Conservation (phyloP, 2,113 vertebrate species). For the Clarias magur region DNA sequence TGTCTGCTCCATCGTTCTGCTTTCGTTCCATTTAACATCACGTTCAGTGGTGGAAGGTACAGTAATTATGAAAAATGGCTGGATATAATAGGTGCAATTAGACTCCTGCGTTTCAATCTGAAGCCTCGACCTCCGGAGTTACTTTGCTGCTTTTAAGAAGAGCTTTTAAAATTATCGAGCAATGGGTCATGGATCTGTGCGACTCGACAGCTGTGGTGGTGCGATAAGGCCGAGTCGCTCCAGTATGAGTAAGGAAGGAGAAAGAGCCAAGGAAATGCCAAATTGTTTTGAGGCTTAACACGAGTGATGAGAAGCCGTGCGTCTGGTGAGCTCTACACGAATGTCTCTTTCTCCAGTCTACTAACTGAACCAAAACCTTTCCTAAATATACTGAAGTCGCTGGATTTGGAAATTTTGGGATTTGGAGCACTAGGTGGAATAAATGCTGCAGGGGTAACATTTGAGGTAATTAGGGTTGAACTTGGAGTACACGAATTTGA, state of each 20-base stretch:
- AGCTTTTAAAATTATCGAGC: conserved; percentile 19
- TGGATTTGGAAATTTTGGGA: neutral
- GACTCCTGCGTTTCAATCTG: neutral
- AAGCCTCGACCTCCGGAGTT: neutral
- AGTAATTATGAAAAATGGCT: neutral
- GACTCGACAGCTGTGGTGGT: conserved; percentile 24
- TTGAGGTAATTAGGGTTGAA: no score
- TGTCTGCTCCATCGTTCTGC: neutral
- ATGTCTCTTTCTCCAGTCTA: neutral
- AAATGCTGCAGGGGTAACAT: neutral
- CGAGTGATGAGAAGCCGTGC: neutral
- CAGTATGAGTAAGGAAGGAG: neutral
- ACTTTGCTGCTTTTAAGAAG: neutral
- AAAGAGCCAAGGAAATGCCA: neutral
- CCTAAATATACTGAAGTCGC: neutral
- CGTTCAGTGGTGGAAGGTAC: neutral
- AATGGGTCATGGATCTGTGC: neutral
- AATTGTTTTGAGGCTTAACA: conserved; percentile 2
- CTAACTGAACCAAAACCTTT: neutral
- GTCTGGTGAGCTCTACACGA: neutral
- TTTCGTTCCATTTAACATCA: neutral
- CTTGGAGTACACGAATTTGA: neutral
- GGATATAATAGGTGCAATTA: conserved; percentile 25
- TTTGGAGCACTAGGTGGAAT: no score
- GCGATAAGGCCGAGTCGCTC: conserved; percentile 29